Evolutionary conservation across 1,140 invertebrate genomes (phyloP).

Genomic region (Teleogryllus occipitalis): DNA sequence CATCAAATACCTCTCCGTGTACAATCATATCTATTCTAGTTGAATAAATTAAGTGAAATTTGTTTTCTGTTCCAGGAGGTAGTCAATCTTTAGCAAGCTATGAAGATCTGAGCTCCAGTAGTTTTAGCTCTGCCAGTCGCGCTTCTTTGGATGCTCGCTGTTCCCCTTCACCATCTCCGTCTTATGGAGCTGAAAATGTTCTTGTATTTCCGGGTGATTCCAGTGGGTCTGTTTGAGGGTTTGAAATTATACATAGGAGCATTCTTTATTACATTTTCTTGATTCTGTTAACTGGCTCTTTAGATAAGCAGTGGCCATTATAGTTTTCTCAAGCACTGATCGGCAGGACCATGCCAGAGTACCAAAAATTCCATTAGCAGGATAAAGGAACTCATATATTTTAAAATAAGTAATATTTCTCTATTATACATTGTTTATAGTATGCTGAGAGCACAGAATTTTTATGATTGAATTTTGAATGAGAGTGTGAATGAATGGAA

Average conservation of each 20-base stretch:
- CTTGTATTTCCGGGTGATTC: slow-evolving; percentile 68
- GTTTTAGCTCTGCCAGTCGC: slow-evolving; percentile 68
- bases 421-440: too few relatives aligned
- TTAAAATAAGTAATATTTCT: too few relatives aligned
- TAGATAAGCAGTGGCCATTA: too few relatives aligned
- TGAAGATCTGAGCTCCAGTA: slow-evolving; percentile 70
- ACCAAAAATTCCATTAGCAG: too few relatives aligned
- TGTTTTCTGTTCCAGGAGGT: slow-evolving; percentile 39
- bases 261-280: background rate
- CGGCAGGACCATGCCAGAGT: too few relatives aligned
- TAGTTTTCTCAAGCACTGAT: too few relatives aligned
- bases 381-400: too few relatives aligned
- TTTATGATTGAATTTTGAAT: too few relatives aligned
- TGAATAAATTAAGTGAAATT: background rate
- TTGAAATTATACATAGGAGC: background rate
- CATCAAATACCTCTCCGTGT: too few relatives aligned
- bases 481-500: too few relatives aligned
- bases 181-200: slow-evolving; percentile 58
- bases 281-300: too few relatives aligned
- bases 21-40: background rate
- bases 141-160: slow-evolving; percentile 69
- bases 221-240: slow-evolving; percentile 52
- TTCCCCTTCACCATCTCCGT: slow-evolving; percentile 54
- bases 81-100: slow-evolving; percentile 50
- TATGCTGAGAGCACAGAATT: too few relatives aligned